These are phyloP conservation scores for Apotomis capreana DNA, from an alignment of 2,888 invertebrate species.

Conservation along the genomic window DNA sequence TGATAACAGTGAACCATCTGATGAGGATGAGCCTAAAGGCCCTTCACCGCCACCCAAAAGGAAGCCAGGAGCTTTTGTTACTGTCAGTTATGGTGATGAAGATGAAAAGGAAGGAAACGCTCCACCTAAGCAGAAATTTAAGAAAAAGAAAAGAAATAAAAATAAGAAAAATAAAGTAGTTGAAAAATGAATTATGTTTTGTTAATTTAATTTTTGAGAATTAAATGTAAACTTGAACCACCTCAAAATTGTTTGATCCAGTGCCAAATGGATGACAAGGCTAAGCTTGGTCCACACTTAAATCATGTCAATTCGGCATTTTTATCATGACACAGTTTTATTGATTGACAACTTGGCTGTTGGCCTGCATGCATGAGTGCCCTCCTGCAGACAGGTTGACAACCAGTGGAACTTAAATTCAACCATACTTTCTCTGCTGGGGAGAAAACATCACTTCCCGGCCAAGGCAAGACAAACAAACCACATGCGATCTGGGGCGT, in stretches of 20 bases:
- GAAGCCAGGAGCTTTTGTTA: slow-evolving; percentile 73
- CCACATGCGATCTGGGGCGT: no score
- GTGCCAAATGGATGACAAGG: background rate
- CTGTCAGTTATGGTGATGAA: slow-evolving; percentile 69
- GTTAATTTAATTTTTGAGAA: slow-evolving; percentile 1
- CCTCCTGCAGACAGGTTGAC: no score
- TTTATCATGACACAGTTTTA: no score
- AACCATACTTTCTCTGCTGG: no score
- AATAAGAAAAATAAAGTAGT: slow-evolving; percentile 60
- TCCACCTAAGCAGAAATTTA: slow-evolving; percentile 65
- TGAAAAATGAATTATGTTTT: slow-evolving; percentile 16
- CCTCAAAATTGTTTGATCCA: background rate
- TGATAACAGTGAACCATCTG: slow-evolving; percentile 56
- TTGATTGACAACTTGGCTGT: no score
- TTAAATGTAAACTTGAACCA: background rate
- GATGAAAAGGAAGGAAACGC: slow-evolving; percentile 52
- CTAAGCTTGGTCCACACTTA: no score
- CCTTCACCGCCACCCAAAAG: slow-evolving; percentile 55
- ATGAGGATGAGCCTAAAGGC: slow-evolving; percentile 50
- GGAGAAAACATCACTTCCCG: no score
- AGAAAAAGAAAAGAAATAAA: slow-evolving; percentile 68
- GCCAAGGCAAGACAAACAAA: no score
- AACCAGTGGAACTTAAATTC: no score
- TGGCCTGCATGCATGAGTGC: no score
- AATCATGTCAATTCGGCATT: no score